Percentiles rank a stretch among this genome's conserved stretches.
Conservation (phyloP, 2,113 vertebrate species). For the Petromus typicus region DNA sequence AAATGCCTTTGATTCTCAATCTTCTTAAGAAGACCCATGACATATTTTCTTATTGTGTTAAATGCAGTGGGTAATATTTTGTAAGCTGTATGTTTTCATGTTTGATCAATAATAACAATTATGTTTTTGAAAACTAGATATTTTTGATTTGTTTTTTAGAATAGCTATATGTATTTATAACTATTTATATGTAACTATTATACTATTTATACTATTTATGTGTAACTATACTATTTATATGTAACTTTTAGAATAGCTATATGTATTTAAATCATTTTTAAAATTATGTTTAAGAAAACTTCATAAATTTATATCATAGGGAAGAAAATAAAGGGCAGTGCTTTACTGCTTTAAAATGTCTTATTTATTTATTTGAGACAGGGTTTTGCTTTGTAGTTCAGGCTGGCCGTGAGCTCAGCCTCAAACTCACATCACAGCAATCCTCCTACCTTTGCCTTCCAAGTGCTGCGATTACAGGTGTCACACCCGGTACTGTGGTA, state of each 20-base stretch:
- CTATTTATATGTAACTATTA: too few relatives aligned
- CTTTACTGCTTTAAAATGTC: conserved; percentile 48
- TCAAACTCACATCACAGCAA: too few relatives aligned
- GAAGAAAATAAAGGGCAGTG: conserved; percentile 16
- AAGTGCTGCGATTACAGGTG: too few relatives aligned
- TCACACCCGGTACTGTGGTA: too few relatives aligned
- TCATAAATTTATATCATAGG: conserved; percentile 1
- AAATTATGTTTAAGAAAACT: conserved; percentile 47
- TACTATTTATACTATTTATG: too few relatives aligned
- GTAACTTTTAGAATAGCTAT: background rate
- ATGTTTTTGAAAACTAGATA: conserved; percentile 25
- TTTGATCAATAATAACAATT: conserved; percentile 9
- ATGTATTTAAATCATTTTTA: conserved; percentile 18
- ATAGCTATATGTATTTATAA: background rate
- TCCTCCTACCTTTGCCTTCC: too few relatives aligned
- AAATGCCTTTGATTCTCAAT: background rate
- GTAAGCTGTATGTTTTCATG: conserved; percentile 35
- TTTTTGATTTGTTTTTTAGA: conserved; percentile 48
- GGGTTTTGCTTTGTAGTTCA: too few relatives aligned
- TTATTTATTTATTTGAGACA: too few relatives aligned
- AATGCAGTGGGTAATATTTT: conserved; percentile 43
- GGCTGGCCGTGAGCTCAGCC: too few relatives aligned
- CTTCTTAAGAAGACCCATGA: background rate
- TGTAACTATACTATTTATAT: too few relatives aligned
- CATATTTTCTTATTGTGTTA: conserved; percentile 61